These are phyloP conservation scores for Andrena hattorfiana DNA, from an alignment of 2,888 invertebrate genomes.

Conservation along the genomic window DNA sequence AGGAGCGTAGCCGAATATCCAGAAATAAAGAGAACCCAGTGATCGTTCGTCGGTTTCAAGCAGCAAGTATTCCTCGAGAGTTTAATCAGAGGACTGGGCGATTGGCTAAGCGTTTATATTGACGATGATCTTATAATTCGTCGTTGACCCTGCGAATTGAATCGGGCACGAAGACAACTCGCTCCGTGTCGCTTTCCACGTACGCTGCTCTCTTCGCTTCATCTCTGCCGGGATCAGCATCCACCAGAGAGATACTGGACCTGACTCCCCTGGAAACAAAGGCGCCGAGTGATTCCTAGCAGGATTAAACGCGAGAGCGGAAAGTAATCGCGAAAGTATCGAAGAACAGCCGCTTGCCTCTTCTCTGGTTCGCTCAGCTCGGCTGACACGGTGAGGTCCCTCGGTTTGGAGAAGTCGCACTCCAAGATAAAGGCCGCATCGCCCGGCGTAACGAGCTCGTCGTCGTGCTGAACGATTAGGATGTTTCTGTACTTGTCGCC, in stretches of 20 bases:
- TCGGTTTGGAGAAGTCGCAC: slow-evolving; percentile 88
- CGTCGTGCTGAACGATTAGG: slow-evolving; percentile 89
- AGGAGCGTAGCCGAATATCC: background rate
- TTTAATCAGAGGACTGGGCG: background rate
- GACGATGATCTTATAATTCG: slow-evolving; percentile 64
- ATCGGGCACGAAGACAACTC: slow-evolving; percentile 70
- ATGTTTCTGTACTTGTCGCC: slow-evolving; percentile 87
- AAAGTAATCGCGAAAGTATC: no score
- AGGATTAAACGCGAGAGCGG: background rate
- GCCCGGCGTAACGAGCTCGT: slow-evolving; percentile 88
- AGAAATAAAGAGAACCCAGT: background rate
- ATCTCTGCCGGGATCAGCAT: slow-evolving; percentile 75
- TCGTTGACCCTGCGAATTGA: slow-evolving; percentile 66
- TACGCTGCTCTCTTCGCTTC: slow-evolving; percentile 69
- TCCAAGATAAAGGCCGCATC: slow-evolving; percentile 89
- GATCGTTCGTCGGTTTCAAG: background rate
- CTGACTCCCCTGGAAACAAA: slow-evolving; percentile 57
- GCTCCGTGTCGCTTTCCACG: slow-evolving; percentile 69
- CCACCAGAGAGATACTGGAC: slow-evolving; percentile 74
- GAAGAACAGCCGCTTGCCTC: slow-evolving; percentile 30
- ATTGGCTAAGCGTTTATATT: background rate
- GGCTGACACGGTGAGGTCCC: slow-evolving; percentile 86
- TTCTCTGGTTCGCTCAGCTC: slow-evolving; percentile 83
- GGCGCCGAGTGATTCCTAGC: background rate
- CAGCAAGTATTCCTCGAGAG: background rate